phyloP scores from a whole-genome alignment of 2,888 invertebrate species.

The Mimumesa dahlbomi region DNA sequence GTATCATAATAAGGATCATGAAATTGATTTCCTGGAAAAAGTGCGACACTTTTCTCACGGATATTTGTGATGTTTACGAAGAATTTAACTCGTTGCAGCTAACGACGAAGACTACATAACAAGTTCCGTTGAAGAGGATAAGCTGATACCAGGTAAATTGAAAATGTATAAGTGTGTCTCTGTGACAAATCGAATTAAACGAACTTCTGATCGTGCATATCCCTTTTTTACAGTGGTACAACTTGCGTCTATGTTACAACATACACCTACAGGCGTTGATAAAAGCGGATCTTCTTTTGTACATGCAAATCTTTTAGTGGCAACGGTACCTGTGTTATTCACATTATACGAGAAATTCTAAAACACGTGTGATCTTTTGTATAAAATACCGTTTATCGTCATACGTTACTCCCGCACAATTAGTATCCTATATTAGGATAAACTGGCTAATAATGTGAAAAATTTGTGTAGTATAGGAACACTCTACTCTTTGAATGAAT shows the following conservation, averaged over 20 bases:
- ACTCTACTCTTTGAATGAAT: no score
- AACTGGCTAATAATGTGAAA: neutral
- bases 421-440: conserved; percentile 49
- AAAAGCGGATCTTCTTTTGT: conserved; percentile 18
- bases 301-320: neutral
- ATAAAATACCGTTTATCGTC: neutral
- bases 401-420: neutral
- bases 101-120: conserved; percentile 32
- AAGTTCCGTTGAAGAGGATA: conserved; percentile 39
- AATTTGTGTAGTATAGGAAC: neutral
- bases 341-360: conserved; percentile 2
- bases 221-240: conserved; percentile 50
- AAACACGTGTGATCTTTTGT: neutral
- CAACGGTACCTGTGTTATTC: conserved; percentile 21
- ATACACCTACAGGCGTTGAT: conserved; percentile 35
- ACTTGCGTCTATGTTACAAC: conserved; percentile 59
- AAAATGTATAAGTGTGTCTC: no score
- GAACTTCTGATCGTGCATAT: neutral
- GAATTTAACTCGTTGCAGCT: conserved; percentile 15
- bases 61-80: neutral
- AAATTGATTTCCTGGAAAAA: no score
- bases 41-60: neutral
- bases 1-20: conserved; percentile 42
- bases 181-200: neutral
- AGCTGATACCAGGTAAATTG: conserved; percentile 34